Base-by-base conservation (phyloP, 2,888 invertebrate species). In the Altica lythri region DNA sequence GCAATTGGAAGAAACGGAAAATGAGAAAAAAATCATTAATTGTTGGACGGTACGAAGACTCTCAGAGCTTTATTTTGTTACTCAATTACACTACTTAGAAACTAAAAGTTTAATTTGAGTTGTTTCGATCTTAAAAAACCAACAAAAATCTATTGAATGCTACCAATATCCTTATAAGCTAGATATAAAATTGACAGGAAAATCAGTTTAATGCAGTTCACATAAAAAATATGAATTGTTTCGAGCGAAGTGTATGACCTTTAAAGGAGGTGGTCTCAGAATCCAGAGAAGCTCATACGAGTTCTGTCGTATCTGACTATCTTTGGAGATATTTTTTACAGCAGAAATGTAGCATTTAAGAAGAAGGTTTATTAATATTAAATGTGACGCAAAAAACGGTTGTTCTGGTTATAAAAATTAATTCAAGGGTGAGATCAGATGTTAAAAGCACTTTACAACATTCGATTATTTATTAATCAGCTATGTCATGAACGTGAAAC, bases 171-270 rank as follows among this genome's bases (percentile, higher is more conserved):
- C 45, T 22, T 45, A 19, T 34, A 45, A 19, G 45, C n/a, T 22
- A 9, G 5, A 30, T 34, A 14, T 34, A 34, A 34, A 45, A 25
- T 34, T 45, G 34, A 45, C 45, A 45, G 45, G 22, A 45, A 45
- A 34, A 45, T 45, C 45, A 13, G 45, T 45, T 45, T 45, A 22
- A 34, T 45, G 34, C 22, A 22, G 34, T 45, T 5, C 22, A 45
- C 2, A 34, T 14, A 45, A 45, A 45, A 45, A 34, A 45, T 34
- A 45, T 34, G 45, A 45, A 45, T 45, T 45, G 45, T 45, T 22
- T 45, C 22, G 30, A 30, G 13, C 16, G 14, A 35, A 46, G 34
- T 35, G 35, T 46, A 17, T 46, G 14, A 37, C 46, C 46, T 35
- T 46, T 46, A 35, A 46, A 46, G 46, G 46, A 45, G 34, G 22